These are phyloP conservation scores for Microtus pennsylvanicus DNA, from an alignment of 2,113 vertebrate genomes.

Conservation along the genomic window DNA sequence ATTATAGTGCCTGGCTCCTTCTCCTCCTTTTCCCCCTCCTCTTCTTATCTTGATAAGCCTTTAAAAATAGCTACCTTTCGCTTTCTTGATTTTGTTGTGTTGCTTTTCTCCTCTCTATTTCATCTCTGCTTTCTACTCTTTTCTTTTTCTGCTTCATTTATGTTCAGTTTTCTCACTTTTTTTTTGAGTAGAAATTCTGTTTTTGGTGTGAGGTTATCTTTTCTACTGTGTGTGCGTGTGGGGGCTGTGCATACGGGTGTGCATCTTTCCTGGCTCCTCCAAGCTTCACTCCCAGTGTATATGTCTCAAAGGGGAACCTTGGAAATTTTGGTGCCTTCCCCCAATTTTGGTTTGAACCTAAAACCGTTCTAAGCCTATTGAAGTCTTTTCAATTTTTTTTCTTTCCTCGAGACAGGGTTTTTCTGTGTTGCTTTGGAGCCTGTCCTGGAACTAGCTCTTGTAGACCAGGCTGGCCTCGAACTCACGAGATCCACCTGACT, in stretches of 20 bases:
- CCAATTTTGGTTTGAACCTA: neutral
- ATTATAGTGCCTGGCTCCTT: neutral
- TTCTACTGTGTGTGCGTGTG: neutral
- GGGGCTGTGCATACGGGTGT: no score
- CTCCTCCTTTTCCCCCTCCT: neutral
- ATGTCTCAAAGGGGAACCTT: neutral
- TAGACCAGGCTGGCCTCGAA: no score
- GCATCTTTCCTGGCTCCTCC: neutral
- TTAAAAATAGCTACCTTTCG: neutral
- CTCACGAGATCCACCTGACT: no score
- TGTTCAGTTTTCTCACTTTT: neutral
- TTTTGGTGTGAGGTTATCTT: neutral
- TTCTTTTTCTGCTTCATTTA: neutral
- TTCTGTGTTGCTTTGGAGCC: no score
- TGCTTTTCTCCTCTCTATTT: neutral
- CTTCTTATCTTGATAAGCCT: neutral
- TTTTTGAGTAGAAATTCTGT: neutral
- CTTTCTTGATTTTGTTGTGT: neutral
- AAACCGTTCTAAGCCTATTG: neutral
- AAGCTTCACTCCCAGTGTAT: neutral
- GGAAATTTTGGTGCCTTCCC: neutral
- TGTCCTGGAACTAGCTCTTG: no score
- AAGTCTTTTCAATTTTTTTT: neutral
- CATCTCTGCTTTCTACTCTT: neutral
- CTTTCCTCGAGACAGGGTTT: no score